These are phyloP conservation scores for Dufourea novaeangliae DNA, from an alignment of 1,140 invertebrate species.

Conservation along the genomic window DNA sequence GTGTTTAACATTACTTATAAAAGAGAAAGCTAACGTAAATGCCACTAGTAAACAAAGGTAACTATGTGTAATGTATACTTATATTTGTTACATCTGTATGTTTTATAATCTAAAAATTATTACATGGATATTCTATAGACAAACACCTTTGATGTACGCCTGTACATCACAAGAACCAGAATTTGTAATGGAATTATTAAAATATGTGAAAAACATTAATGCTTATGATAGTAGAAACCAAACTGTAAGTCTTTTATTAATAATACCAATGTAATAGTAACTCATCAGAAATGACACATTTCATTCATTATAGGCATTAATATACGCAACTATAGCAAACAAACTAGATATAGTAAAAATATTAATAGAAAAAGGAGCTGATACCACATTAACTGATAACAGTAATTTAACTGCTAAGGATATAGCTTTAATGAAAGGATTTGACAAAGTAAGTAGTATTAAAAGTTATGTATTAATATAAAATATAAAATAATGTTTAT, in stretches of 20 bases:
- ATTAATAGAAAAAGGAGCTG: slow-evolving; percentile 79
- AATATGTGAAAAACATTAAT: slow-evolving; percentile 80
- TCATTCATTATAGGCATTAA: slow-evolving; percentile 79
- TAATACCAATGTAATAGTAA: slow-evolving; percentile 4
- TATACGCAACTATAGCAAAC: slow-evolving; percentile 81
- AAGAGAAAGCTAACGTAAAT: slow-evolving; percentile 71
- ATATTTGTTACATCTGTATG: slow-evolving; percentile 20
- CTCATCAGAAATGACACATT: slow-evolving; percentile 6
- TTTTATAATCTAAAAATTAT: slow-evolving; percentile 17
- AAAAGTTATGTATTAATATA: neutral
- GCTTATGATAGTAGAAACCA: slow-evolving; percentile 81
- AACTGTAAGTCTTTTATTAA: slow-evolving; percentile 77
- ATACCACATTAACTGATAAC: slow-evolving; percentile 78
- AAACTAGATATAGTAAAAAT: slow-evolving; percentile 79
- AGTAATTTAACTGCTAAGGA: slow-evolving; percentile 75
- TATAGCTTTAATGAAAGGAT: slow-evolving; percentile 80
- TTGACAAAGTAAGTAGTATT: slow-evolving; percentile 70
- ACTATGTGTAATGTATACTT: slow-evolving; percentile 15
- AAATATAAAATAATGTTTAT: slow-evolving; percentile 37
- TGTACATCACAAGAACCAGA: slow-evolving; percentile 75
- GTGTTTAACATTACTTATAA: slow-evolving; percentile 70
- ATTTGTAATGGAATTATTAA: slow-evolving; percentile 80
- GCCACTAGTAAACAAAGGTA: slow-evolving; percentile 67
- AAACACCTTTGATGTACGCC: slow-evolving; percentile 83
- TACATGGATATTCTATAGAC: slow-evolving; percentile 68